Evolutionary conservation across 2,888 invertebrate genomes (phyloP), one percentile per base, ranked within the genome.

Genomic region (Koerneria pararmatus): DNA sequence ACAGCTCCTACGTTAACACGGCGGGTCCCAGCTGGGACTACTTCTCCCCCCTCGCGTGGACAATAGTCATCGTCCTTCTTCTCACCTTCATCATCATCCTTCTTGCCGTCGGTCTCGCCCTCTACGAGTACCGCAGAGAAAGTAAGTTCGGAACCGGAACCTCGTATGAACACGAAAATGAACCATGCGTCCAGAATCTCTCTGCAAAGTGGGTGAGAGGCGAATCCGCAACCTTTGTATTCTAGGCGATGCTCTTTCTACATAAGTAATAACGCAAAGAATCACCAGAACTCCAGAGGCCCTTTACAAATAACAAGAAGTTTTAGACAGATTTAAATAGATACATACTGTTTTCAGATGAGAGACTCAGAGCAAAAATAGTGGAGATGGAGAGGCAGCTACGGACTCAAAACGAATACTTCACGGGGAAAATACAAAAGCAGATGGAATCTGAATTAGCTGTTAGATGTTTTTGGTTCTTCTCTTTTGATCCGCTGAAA

Each of bases 321-420:
- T n/a, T n/a, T n/a, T n/a, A n/a, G n/a, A n/a, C n/a, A n/a, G n/a
- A n/a, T n/a, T n/a, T n/a, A n/a, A n/a, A n/a, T n/a, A n/a, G n/a
- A 27, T 46, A 6, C 2, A 27, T 4, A 24, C 51, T 32, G 11
- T 31, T 3, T 66, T 59, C 49, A 76, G 76, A 68, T 53, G 66
- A 70, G 1, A 68, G 71, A 1, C 64, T 74, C 3, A 67, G 69
- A 5, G 58, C 70, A 37, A 49, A 53, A 22, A 46, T 73, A 0
- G 8, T 51, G 3, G 74, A 75, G 37, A 37, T 57, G 22, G 76
- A 76, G 48, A 48, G 62, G 22, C 51, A 54, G 19, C 63, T 76
- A 3, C 65, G 73, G 37, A 69, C 66, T 31, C 76, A 76, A 53
- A 76, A 76, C 65, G 76, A 76, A 35, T 76, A 76, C 32, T 75